Evolutionary conservation across 92 coral and sea anemone genomes (phyloP).

Genomic region (Pocillopora meandrina): DNA sequence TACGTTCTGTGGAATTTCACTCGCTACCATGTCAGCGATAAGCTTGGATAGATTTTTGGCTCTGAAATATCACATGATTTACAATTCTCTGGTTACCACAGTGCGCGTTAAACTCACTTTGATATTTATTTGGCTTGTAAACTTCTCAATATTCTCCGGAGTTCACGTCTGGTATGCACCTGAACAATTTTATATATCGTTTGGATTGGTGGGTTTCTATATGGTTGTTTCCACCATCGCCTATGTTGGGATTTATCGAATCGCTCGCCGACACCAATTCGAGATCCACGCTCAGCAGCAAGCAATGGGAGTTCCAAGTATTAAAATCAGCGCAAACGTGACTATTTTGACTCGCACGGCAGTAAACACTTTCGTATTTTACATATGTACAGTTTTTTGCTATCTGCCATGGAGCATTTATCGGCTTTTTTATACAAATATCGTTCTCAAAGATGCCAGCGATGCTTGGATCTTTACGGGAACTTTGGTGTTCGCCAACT

Average conservation of each 20-base stretch:
- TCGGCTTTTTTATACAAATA: neutral
- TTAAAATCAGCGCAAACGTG: neutral
- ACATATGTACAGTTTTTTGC: conserved; percentile 2
- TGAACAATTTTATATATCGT: too few species aligned
- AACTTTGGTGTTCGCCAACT: conserved; percentile 16
- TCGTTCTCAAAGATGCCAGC: neutral
- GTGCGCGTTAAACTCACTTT: neutral
- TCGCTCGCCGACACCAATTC: conserved; percentile 4
- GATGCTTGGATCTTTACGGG: neutral
- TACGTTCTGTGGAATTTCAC: neutral
- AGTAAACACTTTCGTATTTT: conserved; percentile 1
- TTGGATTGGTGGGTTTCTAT: too few species aligned
- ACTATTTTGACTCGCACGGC: neutral
- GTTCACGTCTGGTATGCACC: too few species aligned
- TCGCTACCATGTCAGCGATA: conserved; percentile 26
- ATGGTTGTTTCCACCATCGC: neutral
- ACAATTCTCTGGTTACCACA: neutral
- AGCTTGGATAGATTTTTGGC: conserved; percentile 32
- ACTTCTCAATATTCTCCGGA: too few species aligned
- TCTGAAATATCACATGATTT: conserved; percentile 6
- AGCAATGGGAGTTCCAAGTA: neutral
- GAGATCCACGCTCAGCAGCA: conserved; percentile 9
- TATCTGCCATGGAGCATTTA: neutral
- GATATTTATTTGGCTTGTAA: conserved; percentile 1
- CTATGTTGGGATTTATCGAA: neutral